Evolutionary conservation across 2,113 vertebrate genomes (phyloP).

Genomic region (Xenopus tropicalis): UCB_Xtro_10.0 CM004449.2:31398001-31398500

Average conservation of each 20-base stretch:
- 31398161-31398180: slow-evolving; percentile 30
- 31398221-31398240: slow-evolving; percentile 13
- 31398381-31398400: too few species aligned
- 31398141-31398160: neutral
- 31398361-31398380: too few species aligned
- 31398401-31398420: too few species aligned
- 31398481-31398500: too few species aligned
- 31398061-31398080: slow-evolving; percentile 18
- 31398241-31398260: neutral
- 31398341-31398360: too few species aligned
- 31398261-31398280: neutral
- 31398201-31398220: slow-evolving; percentile 28
- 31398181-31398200: neutral
- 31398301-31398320: too few species aligned
- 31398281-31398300: too few species aligned
- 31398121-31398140: slow-evolving; percentile 27
- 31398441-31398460: too few species aligned
- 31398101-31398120: slow-evolving; percentile 29
- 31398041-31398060: slow-evolving; percentile 33
- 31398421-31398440: too few species aligned
- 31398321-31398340: too few species aligned
- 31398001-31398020: neutral
- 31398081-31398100: slow-evolving; percentile 24
- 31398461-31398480: too few species aligned
- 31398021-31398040: neutral